A percentile compares a stretch with the other conserved stretches of the same genome.
Conservation (phyloP, 92 coral and sea anemone genomes). For the Pocillopora grandis region DNA sequence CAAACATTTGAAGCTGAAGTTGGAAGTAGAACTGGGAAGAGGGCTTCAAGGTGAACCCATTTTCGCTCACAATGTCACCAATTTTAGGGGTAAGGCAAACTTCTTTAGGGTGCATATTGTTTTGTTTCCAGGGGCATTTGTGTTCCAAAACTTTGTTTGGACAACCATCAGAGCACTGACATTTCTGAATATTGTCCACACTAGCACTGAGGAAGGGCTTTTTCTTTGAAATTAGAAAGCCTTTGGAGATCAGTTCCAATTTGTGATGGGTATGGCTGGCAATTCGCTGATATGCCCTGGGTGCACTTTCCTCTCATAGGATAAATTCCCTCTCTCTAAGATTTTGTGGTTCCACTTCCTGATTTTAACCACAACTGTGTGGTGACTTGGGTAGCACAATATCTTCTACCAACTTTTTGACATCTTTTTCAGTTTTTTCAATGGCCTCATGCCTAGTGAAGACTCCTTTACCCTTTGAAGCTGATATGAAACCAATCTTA, state of each 20-base stretch:
- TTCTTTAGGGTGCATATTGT: conserved; percentile 68
- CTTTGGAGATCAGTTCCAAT: conserved; percentile 64
- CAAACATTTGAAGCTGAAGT: too few species aligned
- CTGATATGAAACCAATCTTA: conserved; percentile 65
- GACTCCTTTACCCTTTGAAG: conserved; percentile 42
- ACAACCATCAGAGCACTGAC: conserved; percentile 35
- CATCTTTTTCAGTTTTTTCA: conserved; percentile 52
- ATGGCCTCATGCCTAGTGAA: conserved; percentile 24
- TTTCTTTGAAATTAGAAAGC: conserved; percentile 60
- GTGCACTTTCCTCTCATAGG: conserved; percentile 64
- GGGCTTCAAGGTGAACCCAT: too few species aligned
- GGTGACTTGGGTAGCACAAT: conserved; percentile 37
- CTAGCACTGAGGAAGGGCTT: conserved; percentile 74
- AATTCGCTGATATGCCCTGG: conserved; percentile 58
- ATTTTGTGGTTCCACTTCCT: conserved; percentile 52
- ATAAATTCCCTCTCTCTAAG: conserved; percentile 70
- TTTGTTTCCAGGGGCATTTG: conserved; percentile 81
- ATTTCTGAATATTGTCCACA: conserved; percentile 59
- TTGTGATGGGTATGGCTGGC: conserved; percentile 67
- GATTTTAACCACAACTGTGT: conserved; percentile 9
- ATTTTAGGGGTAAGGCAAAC: conserved; percentile 44
- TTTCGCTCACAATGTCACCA: too few species aligned
- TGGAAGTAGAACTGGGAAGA: not conserved
- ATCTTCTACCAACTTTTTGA: conserved; percentile 49
- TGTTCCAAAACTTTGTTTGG: conserved; percentile 58